A percentile compares a stretch with the other conserved stretches of the same genome.
Evolutionary conservation across 2,113 vertebrate species (phyloP).

Genomic region (Oreochromis tanganicae): DNA sequence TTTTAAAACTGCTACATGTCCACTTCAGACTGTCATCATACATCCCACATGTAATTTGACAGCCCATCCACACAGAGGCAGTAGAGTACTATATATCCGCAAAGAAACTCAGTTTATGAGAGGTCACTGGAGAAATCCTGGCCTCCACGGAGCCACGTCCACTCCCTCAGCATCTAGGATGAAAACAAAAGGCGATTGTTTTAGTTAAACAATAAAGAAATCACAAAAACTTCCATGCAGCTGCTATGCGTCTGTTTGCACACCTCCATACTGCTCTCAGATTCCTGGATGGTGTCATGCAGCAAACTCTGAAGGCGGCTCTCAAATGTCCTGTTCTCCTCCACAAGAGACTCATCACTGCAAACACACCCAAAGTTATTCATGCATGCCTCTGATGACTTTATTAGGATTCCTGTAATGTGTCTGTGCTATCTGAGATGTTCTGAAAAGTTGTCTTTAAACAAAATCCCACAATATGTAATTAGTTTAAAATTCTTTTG

Average conservation of each 20-base stretch:
- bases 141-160: conserved; percentile 58
- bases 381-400: neutral
- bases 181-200: neutral
- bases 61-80: conserved; percentile 49
- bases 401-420: neutral
- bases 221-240: neutral
- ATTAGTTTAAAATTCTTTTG: neutral
- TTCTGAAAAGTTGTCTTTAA: neutral
- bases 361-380: neutral
- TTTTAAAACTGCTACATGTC: neutral
- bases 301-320: conserved; percentile 72
- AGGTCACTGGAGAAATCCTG: conserved; percentile 62
- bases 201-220: neutral
- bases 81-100: neutral
- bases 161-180: conserved; percentile 63
- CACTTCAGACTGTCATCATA: neutral
- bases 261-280: conserved; percentile 68
- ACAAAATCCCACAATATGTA: neutral
- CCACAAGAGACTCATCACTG: conserved; percentile 73
- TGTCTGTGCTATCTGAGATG: neutral
- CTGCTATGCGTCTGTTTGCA: neutral
- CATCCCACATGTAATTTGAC: neutral
- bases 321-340: conserved; percentile 72
- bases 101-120: conserved; percentile 2
- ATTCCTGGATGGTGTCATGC: conserved; percentile 71